Percentiles rank a stretch among this genome's conserved stretches.
Evolutionary conservation across 2,113 vertebrate species (phyloP).

Genomic region (zebrafish (Danio rerio)): DNA sequence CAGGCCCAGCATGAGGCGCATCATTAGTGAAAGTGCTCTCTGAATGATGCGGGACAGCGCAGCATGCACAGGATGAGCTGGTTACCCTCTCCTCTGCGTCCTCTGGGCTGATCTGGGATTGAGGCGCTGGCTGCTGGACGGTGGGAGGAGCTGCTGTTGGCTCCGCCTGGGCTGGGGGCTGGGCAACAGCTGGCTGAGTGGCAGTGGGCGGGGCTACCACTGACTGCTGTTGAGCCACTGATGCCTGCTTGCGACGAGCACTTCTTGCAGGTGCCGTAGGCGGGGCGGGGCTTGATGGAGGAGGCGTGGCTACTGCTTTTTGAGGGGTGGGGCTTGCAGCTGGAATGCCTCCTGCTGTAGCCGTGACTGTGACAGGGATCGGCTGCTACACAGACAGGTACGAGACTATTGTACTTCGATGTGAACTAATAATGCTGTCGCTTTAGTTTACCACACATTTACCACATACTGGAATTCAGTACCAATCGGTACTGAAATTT

Average conservation of each 20-base stretch:
- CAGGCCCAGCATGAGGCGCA: not conserved
- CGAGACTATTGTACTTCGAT: conserved; percentile 2
- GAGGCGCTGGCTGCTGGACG: conserved; percentile 55
- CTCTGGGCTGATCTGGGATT: conserved; percentile 44
- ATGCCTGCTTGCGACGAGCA: conserved; percentile 71
- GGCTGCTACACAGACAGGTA: conserved; percentile 60
- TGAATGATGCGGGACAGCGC: not conserved
- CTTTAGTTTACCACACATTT: not conserved
- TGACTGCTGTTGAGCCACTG: conserved; percentile 36
- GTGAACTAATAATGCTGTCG: not conserved
- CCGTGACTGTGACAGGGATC: conserved; percentile 28
- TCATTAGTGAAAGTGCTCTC: not conserved
- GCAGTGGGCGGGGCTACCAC: not conserved
- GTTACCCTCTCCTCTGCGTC: conserved; percentile 64
- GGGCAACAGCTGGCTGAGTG: conserved; percentile 53
- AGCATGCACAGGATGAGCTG: conserved; percentile 11
- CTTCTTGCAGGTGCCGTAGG: conserved; percentile 74
- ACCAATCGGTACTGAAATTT: no score
- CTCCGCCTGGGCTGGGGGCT: conserved; percentile 17
- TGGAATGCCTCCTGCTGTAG: conserved; percentile 48
- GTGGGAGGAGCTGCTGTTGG: conserved; percentile 42
- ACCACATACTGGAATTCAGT: no score
- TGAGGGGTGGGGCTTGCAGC: conserved; percentile 60
- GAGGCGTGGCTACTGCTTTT: conserved; percentile 58
- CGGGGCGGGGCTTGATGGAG: conserved; percentile 74